phyloP scores from a whole-genome alignment of 2,113 vertebrate species.

The Tachysurus fulvidraco region DNA sequence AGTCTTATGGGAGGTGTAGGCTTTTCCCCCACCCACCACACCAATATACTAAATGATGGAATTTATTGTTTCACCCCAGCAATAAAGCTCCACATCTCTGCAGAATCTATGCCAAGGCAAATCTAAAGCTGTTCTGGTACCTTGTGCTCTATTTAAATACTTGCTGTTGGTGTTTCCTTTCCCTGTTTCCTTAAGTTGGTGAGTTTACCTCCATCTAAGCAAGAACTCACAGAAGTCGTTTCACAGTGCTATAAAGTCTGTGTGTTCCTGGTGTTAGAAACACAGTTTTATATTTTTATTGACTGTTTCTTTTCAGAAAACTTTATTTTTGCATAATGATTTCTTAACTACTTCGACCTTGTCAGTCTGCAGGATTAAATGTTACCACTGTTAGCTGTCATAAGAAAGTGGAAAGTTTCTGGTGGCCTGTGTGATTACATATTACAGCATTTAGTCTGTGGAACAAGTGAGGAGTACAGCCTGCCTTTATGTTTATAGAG shows the following conservation, averaged over 20 bases:
- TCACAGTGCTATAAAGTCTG: conserved; percentile 17
- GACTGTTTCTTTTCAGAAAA: conserved; percentile 17
- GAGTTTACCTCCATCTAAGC: conserved; percentile 37
- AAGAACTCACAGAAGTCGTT: conserved; percentile 15
- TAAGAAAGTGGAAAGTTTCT: conserved; percentile 38
- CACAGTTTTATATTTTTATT: conserved; percentile 13
- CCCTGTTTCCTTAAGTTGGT: conserved; percentile 35
- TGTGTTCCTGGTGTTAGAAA: conserved; percentile 24
- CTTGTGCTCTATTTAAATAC: conserved; percentile 43
- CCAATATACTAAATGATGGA: conserved; percentile 16
- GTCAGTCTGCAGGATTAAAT: conserved; percentile 29
- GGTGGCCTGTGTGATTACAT: conserved; percentile 16
- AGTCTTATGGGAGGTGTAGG: conserved; percentile 13
- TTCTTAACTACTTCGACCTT: conserved; percentile 36
- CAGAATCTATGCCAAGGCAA: conserved; percentile 23
- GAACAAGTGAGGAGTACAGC: conserved; percentile 14
- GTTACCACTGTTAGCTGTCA: conserved; percentile 19
- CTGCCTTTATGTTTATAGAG: conserved; percentile 11
- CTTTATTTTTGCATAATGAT: conserved; percentile 39
- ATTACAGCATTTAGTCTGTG: conserved; percentile 22
- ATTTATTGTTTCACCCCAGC: conserved; percentile 37
- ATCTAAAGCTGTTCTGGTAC: conserved; percentile 31
- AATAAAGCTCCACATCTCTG: conserved; percentile 15
- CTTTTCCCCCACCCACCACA: neutral
- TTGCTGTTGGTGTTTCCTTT: conserved; percentile 43